phyloP scores from a whole-genome alignment of 2,888 invertebrate genomes.

The Mayetiola destructor region DNA sequence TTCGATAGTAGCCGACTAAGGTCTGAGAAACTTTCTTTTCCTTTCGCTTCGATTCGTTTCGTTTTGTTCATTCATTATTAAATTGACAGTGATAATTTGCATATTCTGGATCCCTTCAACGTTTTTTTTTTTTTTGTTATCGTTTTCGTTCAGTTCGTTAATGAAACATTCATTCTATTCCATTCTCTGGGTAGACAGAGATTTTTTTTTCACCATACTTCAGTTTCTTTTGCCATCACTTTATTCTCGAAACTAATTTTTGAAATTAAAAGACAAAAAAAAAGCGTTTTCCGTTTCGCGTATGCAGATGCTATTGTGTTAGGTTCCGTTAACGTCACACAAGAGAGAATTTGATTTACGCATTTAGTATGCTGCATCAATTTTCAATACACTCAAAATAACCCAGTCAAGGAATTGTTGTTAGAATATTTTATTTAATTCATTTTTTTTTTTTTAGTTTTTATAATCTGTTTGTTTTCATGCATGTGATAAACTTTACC shows the following conservation, averaged over 20 bases:
- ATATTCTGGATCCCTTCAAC: constrained; percentile 10
- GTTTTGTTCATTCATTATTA: background rate
- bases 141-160: background rate
- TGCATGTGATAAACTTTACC: background rate
- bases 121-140: background rate
- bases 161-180: background rate
- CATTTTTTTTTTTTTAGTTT: background rate
- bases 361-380: too few species aligned
- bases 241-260: too few species aligned
- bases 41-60: background rate
- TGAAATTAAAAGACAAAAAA: too few species aligned
- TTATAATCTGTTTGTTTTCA: background rate
- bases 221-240: background rate
- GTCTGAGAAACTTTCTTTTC: too few species aligned
- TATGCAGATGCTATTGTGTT: too few species aligned
- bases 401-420: too few species aligned
- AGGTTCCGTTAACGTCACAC: too few species aligned
- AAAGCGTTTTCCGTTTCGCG: too few species aligned
- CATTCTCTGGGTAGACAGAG: background rate
- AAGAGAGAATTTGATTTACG: too few species aligned
- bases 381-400: too few species aligned
- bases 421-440: too few species aligned
- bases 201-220: background rate
- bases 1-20: too few species aligned
- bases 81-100: constrained; percentile 10